Evolutionary conservation across 2,113 vertebrate genomes (phyloP), one percentile per base, ranked within the genome.

Genomic region (Pluvianellus socialis): DNA sequence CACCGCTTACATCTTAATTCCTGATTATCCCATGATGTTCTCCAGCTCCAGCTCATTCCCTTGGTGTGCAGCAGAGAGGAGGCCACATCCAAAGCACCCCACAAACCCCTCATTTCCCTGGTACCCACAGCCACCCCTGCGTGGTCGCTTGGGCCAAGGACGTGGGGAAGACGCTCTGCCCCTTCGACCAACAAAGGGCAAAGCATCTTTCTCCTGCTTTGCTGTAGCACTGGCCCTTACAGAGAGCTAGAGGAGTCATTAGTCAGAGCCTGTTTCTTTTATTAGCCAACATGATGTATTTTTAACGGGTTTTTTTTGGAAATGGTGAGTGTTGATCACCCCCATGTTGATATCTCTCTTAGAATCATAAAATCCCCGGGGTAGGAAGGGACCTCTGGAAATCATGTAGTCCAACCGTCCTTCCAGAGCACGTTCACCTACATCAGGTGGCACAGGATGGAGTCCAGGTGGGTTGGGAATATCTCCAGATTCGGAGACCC

Each of bases 21-120:
- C 92, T 91, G 92, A 91, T 91, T 72, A 94, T 96, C 93, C 96
- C 92, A 95, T 96, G 94, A 91, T 90, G 92, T 96, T 96, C 96
- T 88, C 92, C 92, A 45, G 74, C 84, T 97, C 77, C 74, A 9
- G 77, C 77, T 96, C 77, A 2, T 62, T 92, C 84, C 2, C 49
- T 90, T 14, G 4, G 17, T 30, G 4, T 44, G 7, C 56, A 15
- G 76, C 33, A 35, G 70, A 73, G 74, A n/a, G 2, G 35, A 3
- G 14, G 27, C 86, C 9, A 1, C 9, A 17, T 63, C 68, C 80
- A 21, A 22, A 2, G 52, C 47, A 53, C 56, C 66, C 70, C 80
- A 55, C 7, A 24, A 40, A 10, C 19, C 8, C 44, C 47, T 5
- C 7, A 3, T 40, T 73, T 33, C 44, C 65, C n/a, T 4, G 7